Evolutionary conservation across 2,888 invertebrate species (phyloP).

Genomic region (Alsophila aescularia): DNA sequence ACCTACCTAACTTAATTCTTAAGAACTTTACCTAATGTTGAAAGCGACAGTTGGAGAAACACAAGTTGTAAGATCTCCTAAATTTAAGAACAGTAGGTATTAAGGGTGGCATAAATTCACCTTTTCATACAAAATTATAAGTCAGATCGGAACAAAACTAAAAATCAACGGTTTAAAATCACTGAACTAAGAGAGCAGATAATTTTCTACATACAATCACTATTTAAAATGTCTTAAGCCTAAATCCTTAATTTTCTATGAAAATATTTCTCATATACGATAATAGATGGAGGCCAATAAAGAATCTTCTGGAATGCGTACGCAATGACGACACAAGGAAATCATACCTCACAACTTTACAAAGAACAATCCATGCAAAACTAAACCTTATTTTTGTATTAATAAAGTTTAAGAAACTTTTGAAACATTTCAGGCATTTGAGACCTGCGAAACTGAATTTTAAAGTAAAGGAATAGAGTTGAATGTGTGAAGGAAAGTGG

Average conservation of each 20-base stretch:
- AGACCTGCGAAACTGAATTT: not conserved
- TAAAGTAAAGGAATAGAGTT: constrained; percentile 1
- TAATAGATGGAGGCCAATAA: constrained; percentile 51
- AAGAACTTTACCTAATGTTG: too few relatives aligned
- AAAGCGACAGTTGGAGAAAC: too few relatives aligned
- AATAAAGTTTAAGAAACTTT: not conserved
- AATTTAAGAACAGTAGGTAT: too few relatives aligned
- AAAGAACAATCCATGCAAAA: not conserved
- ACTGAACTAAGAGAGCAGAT: too few relatives aligned
- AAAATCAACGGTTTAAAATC: too few relatives aligned
- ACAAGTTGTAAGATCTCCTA: too few relatives aligned
- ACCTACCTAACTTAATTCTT: too few relatives aligned
- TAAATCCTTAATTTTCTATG: not conserved
- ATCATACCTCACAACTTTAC: constrained; percentile 32
- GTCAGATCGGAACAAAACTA: too few relatives aligned
- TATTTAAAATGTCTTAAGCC: too few relatives aligned
- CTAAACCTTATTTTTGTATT: constrained; percentile 8
- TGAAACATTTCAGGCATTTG: not conserved
- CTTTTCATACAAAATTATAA: too few relatives aligned
- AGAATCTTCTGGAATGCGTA: constrained; percentile 45
- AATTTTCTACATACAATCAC: too few relatives aligned
- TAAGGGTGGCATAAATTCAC: too few relatives aligned
- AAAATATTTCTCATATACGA: constrained; percentile 42
- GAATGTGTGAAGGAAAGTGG: not conserved
- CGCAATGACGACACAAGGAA: constrained; percentile 44